Conservation (phyloP, 2,888 invertebrate species). For the Pegoplata infirma region DNA sequence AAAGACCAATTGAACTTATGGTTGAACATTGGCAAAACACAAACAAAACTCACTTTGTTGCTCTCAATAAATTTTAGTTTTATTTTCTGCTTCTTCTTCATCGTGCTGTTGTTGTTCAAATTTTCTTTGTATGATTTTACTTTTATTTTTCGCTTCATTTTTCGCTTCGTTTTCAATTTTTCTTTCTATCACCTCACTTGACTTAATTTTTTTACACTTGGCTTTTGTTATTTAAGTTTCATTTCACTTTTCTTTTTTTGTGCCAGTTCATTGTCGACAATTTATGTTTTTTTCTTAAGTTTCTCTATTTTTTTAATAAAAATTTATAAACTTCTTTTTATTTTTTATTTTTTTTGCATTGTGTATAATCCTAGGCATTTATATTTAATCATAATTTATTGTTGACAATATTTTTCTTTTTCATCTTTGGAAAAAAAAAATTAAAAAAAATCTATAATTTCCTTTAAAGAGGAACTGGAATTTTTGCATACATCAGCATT, state of each 20-base stretch:
- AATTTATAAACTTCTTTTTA: constrained; percentile 23
- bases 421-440: constrained; percentile 6
- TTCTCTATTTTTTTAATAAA: constrained; percentile 8
- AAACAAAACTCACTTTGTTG: neutral
- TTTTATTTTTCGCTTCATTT: constrained; percentile 13
- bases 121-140: constrained; percentile 9
- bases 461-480: constrained; percentile 4
- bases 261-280: neutral
- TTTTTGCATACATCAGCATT: neutral
- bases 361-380: constrained; percentile 1
- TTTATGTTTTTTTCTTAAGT: neutral
- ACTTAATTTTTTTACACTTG: constrained; percentile 15
- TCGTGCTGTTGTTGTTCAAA: constrained; percentile 1
- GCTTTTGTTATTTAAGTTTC: constrained; percentile 3
- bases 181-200: constrained; percentile 4
- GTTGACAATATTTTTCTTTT: constrained; percentile 1
- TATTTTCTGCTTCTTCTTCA: too few species aligned
- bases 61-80: constrained; percentile 17
- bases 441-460: too few species aligned
- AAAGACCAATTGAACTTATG: constrained; percentile 16
- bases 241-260: neutral
- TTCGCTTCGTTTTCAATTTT: constrained; percentile 14
- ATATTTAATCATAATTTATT: constrained; percentile 17
- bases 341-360: constrained; percentile 10
- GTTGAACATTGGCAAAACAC: constrained; percentile 11